A percentile compares a stretch with the other conserved stretches of the same genome.
Evolutionary conservation across 37 sponge, comb jelly and placozoan genomes (phyloP).

Genomic region (Geodia barretti): DNA sequence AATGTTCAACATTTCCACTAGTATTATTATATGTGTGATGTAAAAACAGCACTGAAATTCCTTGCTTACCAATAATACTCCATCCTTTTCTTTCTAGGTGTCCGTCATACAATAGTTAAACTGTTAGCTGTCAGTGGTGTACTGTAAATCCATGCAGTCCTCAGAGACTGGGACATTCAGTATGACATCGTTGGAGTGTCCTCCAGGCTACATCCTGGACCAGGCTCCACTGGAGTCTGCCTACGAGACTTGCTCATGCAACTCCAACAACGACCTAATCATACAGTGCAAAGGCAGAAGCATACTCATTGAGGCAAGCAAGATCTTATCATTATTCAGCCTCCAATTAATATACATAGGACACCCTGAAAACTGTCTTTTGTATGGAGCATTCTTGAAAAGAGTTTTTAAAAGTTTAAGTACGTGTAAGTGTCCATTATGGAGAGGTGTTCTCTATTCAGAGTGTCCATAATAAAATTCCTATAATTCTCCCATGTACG

Average conservation of each 20-base stretch:
- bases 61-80: background rate
- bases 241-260: conserved; percentile 13
- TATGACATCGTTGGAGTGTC: conserved; percentile 15
- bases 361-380: background rate
- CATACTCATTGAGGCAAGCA: background rate
- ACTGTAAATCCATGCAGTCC: background rate
- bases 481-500: background rate
- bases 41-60: background rate
- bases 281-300: conserved; percentile 12
- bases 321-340: background rate
- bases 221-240: background rate
- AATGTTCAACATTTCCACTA: too few relatives aligned
- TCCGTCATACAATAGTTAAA: background rate
- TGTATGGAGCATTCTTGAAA: too few relatives aligned
- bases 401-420: too few relatives aligned
- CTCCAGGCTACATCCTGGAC: conserved; percentile 23
- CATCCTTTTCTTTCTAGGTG: background rate
- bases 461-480: too few relatives aligned
- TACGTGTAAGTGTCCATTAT: too few relatives aligned
- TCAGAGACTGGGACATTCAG: background rate
- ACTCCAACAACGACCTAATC: conserved; percentile 22
- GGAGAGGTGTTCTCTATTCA: too few relatives aligned
- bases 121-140: too few relatives aligned
- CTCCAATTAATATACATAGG: background rate
- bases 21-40: background rate